Evolutionary conservation across 2,113 vertebrate genomes (phyloP).

Genomic region (Craseonycteris thonglongyai): DNA sequence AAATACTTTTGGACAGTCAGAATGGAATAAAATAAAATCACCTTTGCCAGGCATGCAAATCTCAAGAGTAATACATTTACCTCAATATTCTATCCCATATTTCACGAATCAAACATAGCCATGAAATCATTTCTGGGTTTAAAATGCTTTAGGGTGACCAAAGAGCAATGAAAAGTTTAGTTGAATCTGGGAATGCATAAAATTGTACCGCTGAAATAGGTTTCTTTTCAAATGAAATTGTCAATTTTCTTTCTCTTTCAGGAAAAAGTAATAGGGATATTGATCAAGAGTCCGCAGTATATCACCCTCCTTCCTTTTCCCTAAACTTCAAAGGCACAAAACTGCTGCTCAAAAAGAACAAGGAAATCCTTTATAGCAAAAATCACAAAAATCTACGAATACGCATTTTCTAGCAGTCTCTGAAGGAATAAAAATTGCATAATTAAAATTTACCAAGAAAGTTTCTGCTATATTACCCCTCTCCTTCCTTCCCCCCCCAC

Average conservation of each 20-base stretch:
- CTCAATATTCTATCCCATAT: slow-evolving; percentile 24
- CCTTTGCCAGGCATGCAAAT: slow-evolving; percentile 47
- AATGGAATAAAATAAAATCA: slow-evolving; percentile 38
- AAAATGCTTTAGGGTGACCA: slow-evolving; percentile 48
- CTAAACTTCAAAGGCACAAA: background rate
- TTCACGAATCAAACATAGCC: slow-evolving; percentile 39
- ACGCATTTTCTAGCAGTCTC: background rate
- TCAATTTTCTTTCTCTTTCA: slow-evolving; percentile 59
- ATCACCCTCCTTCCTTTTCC: background rate
- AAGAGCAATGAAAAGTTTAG: slow-evolving; percentile 52
- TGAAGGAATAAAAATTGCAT: background rate
- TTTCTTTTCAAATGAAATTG: slow-evolving; percentile 57
- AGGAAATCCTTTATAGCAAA: background rate
- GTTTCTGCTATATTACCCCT: rapidly evolving
- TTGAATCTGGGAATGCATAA: slow-evolving; percentile 36
- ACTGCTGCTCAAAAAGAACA: background rate
- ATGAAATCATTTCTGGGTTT: slow-evolving; percentile 57
- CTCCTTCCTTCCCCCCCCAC: rapidly evolving
- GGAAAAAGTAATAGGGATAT: slow-evolving; percentile 46
- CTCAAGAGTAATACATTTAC: slow-evolving; percentile 48
- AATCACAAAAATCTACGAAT: background rate
- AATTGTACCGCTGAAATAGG: slow-evolving; percentile 41
- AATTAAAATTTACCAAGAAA: background rate
- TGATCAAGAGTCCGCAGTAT: background rate
- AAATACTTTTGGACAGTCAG: slow-evolving; percentile 3